phyloP scores from a whole-genome alignment of 2,113 vertebrate genomes.

The Poicephalus gulielmi region DNA sequence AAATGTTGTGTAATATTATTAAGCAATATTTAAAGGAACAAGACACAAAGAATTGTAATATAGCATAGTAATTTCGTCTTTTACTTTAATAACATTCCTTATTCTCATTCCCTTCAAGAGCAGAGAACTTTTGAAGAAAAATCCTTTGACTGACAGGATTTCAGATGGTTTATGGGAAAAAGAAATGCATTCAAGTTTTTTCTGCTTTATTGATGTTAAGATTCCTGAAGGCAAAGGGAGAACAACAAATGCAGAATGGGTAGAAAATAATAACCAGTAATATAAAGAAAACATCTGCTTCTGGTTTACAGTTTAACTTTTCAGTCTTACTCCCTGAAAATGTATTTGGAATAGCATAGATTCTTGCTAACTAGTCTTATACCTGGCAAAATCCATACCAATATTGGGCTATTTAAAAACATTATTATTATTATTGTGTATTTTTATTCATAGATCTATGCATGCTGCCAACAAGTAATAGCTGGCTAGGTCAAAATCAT shows the following conservation, averaged over 20 bases:
- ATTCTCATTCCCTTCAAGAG: not conserved
- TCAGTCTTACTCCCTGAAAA: not conserved
- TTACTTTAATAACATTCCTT: not conserved
- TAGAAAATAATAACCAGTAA: not conserved
- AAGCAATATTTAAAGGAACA: not conserved
- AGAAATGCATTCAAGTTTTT: not conserved
- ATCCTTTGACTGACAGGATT: not conserved
- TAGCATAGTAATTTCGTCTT: not conserved
- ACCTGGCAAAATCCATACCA: not conserved
- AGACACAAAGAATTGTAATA: not conserved
- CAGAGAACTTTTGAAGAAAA: not conserved
- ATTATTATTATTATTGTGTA: not conserved
- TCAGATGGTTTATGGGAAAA: not conserved
- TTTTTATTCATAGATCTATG: not conserved
- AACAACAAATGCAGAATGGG: not conserved
- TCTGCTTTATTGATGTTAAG: not conserved
- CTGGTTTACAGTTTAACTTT: not conserved
- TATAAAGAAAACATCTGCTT: not conserved
- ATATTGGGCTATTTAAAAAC: not conserved
- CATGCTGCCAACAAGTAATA: not conserved
- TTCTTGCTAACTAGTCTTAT: not conserved
- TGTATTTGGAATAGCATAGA: not conserved
- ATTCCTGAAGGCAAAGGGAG: not conserved
- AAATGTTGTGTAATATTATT: not conserved
- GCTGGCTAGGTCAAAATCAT: accelerated